Percentiles rank a stretch among this genome's conserved stretches.
These are phyloP conservation scores for Talpa occidentalis DNA, from an alignment of 2,113 vertebrate species.

Conservation along the genomic window DNA sequence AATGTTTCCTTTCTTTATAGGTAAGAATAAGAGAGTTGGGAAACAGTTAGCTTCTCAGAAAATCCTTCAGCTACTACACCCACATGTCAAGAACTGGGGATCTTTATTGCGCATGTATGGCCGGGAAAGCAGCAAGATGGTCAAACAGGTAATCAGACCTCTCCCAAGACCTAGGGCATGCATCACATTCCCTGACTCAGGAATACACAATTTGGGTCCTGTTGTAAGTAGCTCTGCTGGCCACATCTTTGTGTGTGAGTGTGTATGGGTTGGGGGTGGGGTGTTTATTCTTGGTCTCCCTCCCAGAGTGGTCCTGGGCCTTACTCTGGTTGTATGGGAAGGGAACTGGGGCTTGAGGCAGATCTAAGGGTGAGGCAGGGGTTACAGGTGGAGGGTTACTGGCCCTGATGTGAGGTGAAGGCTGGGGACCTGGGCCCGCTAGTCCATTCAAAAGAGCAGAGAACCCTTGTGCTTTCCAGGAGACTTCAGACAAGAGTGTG, in stretches of 20 bases:
- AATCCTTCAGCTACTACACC: constrained; percentile 98
- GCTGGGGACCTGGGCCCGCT: not conserved
- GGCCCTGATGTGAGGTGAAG: not conserved
- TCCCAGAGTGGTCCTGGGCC: not conserved
- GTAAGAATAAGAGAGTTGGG: constrained; percentile 98
- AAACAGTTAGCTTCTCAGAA: constrained; percentile 99
- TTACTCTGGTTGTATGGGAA: not conserved
- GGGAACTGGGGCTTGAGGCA: not conserved
- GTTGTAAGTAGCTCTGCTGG: not conserved
- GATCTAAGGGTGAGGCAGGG: not conserved
- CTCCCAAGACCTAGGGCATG: not conserved
- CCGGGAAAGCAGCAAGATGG: constrained; percentile 98
- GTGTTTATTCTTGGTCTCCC: not conserved
- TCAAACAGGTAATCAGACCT: constrained; percentile 92
- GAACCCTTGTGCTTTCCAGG: constrained; percentile 83
- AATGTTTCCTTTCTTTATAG: constrained; percentile 79
- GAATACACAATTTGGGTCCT: not conserved
- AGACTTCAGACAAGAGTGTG: constrained; percentile 97
- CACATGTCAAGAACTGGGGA: constrained; percentile 99
- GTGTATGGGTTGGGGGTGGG: not conserved
- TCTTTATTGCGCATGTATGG: constrained; percentile 99
- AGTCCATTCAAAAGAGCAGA: not conserved
- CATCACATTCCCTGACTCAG: not conserved
- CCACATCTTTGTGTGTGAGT: not conserved
- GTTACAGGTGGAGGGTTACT: not conserved